Conservation (phyloP, 2,113 vertebrate species). For the Mirounga angustirostris region DNA sequence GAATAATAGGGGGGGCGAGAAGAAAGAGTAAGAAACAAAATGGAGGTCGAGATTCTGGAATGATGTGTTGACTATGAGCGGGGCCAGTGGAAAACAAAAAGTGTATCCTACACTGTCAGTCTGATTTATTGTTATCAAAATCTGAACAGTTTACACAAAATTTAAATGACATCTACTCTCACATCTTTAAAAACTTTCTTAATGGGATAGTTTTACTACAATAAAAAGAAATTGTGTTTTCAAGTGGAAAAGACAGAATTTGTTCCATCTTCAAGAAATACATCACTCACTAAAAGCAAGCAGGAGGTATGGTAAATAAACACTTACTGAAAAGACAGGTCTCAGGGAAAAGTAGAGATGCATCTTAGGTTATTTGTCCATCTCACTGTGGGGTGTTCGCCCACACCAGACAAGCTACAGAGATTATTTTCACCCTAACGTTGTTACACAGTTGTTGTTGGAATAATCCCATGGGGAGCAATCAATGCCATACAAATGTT, state of each 20-base stretch:
- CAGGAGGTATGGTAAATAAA: slow-evolving; percentile 73
- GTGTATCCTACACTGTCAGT: background rate
- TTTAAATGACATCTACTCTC: slow-evolving; percentile 65
- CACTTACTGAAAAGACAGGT: slow-evolving; percentile 75
- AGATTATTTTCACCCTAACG: slow-evolving; percentile 81
- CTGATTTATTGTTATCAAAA: slow-evolving; percentile 73
- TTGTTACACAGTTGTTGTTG: slow-evolving; percentile 76
- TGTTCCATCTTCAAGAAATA: slow-evolving; percentile 62
- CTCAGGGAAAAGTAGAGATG: slow-evolving; percentile 69
- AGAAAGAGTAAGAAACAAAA: background rate
- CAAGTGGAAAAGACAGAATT: slow-evolving; percentile 67
- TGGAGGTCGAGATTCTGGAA: background rate
- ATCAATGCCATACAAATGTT: slow-evolving; percentile 83
- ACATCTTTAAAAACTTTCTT: slow-evolving; percentile 47
- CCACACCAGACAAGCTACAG: slow-evolving; percentile 76
- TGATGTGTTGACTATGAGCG: background rate
- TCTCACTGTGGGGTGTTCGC: slow-evolving; percentile 73
- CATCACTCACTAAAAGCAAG: slow-evolving; percentile 70
- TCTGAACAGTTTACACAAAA: slow-evolving; percentile 58
- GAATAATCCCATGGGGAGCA: slow-evolving; percentile 76
- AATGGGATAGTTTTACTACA: slow-evolving; percentile 52
- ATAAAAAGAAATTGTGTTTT: slow-evolving; percentile 70
- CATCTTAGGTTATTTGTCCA: slow-evolving; percentile 78
- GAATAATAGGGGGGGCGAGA: background rate
- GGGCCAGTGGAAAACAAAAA: background rate